Percentiles rank a stretch among this genome's conserved stretches.
Evolutionary conservation across 2,797 vertebrate species (phyloP).

Genomic region (Takifugu ocellatus): DNA sequence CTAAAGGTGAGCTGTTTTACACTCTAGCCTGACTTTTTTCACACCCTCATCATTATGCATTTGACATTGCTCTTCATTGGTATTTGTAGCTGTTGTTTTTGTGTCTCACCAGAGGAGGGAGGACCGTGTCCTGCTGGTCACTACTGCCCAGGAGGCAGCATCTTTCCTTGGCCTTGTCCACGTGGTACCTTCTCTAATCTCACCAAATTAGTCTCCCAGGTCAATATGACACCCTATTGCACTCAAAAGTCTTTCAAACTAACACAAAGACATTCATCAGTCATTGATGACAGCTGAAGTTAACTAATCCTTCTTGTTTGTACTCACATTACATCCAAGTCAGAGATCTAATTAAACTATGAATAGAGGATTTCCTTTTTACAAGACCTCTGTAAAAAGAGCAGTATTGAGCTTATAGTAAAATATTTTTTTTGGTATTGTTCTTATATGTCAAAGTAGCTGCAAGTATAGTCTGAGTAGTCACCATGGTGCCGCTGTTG

Average conservation of each 20-base stretch:
- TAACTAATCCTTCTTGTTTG: too few species aligned
- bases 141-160: conserved; percentile 79
- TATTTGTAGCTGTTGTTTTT: conserved; percentile 21
- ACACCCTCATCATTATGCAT: not conserved
- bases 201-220: conserved; percentile 77
- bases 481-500: too few species aligned
- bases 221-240: conserved; percentile 40
- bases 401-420: too few species aligned
- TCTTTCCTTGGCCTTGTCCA: conserved; percentile 79
- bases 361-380: too few species aligned
- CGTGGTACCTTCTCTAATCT: conserved; percentile 79
- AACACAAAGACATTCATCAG: not conserved
- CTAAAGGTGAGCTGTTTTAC: conserved; percentile 64
- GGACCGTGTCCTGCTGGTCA: conserved; percentile 84
- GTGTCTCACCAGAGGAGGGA: conserved; percentile 67
- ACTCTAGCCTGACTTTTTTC: not conserved
- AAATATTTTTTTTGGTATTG: too few species aligned
- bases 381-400: too few species aligned
- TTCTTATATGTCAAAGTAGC: too few species aligned
- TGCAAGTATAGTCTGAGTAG: too few species aligned
- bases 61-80: not conserved
- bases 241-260: conserved; percentile 6
- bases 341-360: too few species aligned
- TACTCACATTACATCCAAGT: too few species aligned
- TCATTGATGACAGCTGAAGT: too few species aligned